phyloP scores from a whole-genome alignment of 2,888 invertebrate genomes.

The Tridacna gigas region DNA sequence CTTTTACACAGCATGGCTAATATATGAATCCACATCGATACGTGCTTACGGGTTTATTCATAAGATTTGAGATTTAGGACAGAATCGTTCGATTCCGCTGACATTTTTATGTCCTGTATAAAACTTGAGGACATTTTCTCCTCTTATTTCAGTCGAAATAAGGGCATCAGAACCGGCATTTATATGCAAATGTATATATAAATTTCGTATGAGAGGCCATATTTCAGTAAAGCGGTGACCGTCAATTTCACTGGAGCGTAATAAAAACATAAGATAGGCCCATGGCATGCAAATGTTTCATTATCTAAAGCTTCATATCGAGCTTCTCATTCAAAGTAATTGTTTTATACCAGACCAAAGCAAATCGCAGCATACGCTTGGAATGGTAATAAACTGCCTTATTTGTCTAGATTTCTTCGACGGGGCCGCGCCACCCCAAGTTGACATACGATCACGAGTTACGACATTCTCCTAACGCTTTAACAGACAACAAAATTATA shows the following conservation, averaged over 20 bases:
- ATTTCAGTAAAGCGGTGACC: slow-evolving; percentile 25
- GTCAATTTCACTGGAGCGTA: slow-evolving; percentile 27
- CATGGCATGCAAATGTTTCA: slow-evolving; percentile 28
- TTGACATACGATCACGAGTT: too few relatives aligned
- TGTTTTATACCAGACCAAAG: slow-evolving; percentile 17
- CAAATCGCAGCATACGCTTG: slow-evolving; percentile 19
- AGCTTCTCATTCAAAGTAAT: slow-evolving; percentile 23
- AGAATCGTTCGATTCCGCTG: not conserved
- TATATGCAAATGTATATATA: slow-evolving; percentile 14
- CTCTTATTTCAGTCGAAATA: not conserved
- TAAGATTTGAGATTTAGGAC: not conserved
- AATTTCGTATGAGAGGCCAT: slow-evolving; percentile 12
- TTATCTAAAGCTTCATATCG: slow-evolving; percentile 17
- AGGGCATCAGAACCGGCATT: not conserved
- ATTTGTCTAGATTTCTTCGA: slow-evolving; percentile 8
- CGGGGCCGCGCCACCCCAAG: too few relatives aligned
- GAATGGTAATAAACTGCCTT: slow-evolving; percentile 20
- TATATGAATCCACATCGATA: too few relatives aligned
- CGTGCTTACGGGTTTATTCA: too few relatives aligned
- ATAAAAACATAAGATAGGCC: slow-evolving; percentile 20
- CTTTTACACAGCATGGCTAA: too few relatives aligned
- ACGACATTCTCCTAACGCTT: too few relatives aligned
- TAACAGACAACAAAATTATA: too few relatives aligned
- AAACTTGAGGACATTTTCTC: not conserved
- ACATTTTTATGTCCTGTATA: not conserved